Base-by-base conservation (phyloP, 2,888 invertebrate genomes). In the Teleiodes luculella region DNA sequence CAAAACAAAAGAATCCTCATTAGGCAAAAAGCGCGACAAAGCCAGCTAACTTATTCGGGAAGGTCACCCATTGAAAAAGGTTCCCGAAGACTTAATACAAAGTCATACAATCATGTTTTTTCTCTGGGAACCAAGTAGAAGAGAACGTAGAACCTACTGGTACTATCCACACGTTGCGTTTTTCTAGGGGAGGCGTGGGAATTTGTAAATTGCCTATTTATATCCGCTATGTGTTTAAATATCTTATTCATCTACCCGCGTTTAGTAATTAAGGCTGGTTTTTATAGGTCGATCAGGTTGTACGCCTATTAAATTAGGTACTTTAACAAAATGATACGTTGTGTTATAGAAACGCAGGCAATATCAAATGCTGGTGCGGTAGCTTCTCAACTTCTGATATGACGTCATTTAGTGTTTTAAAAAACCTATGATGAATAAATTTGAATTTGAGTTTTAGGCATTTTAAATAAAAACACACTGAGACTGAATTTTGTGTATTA, bases 31-130 rank as follows among this genome's bases (percentile, higher is more conserved):
- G 13, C 14, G 36, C 20, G n/a, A 51, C 39, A 51, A 51, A 51
- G 39, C 43, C 10, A n/a, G 33, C 24, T 6, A n/a, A 20, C 10
- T 24, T 37, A 64, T 64, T 62, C 62, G 64, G 57, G 66, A 70
- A 69, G 72, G 68, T 50, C 58, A 41, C 59, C 55, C 55, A 35
- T 60, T 67, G 62, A 68, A 63, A 66, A 43, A 24, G 24, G 33
- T 33, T 43, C 43, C 43, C 43, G 43, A 43, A 43, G 43, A 43
- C 5, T 24, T 24, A 20, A 43, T 43, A 43, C 43, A 43, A 39
- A 72, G 66, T 65, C 67, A 60, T 59, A 74, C 77, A 77, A 73
- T 76, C 53, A 56, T 54, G n/a, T 73, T 80, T 79, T 74, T 50
- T 48, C 63, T 56, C 66, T 72, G 73, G 67, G 76, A 76, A 78